Evolutionary conservation across 2,113 vertebrate species (phyloP), one percentile per base, ranked within the genome.

Genomic region (Eurystomus gularis): DNA sequence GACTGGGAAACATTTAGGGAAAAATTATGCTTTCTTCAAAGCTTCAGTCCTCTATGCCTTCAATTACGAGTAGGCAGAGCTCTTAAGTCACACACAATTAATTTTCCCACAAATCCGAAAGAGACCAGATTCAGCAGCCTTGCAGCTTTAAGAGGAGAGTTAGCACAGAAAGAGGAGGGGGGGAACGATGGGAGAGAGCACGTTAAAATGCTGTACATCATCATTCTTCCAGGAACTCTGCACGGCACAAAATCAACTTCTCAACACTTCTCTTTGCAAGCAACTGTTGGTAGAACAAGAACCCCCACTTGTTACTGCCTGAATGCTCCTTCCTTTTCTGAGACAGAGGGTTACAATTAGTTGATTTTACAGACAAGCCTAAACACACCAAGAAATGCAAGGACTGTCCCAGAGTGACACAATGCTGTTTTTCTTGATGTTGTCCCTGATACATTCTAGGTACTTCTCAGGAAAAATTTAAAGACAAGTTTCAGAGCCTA

Each of bases 11-110:
- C 83, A 91, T 91, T 96, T 87, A 94, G 65, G 76, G 66, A 64
- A 97, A 93, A 96, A 95, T 76, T 91, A 82, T 80, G 77, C 70
- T 86, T 95, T 95, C 86, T 95, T 95, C 95, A 96, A 96, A 94
- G 86, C 93, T 93, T 87, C 83, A 93, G 73, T 68, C 78, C 75
- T 91, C 91, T 58, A 91, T 82, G 95, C 86, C 92, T 96, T 95
- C 96, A 96, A 93, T 94, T 95, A 96, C 48, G 77, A 93, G 86
- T 68, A 96, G 81, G 93, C 94, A 92, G 89, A 95, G 86, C 83
- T 95, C 90, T 84, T 73, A 95, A 96, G 93, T 95, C 94, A 94
- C 94, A 92, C 81, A 75, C 93, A 97, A 87, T 96, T 91, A 89
- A 79, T 93, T 95, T 92, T 89, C 84, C 96, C 70, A 23, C 90